Evolutionary conservation across 2,888 invertebrate species (phyloP).

Genomic region (Coecobrya sp.): DNA sequence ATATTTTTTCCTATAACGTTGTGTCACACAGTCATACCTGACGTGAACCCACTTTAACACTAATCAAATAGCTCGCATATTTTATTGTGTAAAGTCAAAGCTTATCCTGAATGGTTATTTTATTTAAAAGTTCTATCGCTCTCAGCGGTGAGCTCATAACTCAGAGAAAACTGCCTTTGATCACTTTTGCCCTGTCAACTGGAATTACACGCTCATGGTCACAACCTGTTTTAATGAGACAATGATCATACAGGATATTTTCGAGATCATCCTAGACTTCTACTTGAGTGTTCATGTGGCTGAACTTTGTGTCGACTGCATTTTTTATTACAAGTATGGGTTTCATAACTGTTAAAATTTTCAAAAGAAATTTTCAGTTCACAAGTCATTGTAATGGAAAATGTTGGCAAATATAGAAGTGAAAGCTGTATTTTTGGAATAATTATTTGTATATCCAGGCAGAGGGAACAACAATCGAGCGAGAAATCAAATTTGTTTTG

Average conservation of each 20-base stretch:
- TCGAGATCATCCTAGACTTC: not conserved
- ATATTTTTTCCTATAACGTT: too few relatives aligned
- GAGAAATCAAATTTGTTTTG: not conserved
- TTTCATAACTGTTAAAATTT: not conserved
- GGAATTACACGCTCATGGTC: slow-evolving; percentile 78
- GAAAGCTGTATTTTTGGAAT: not conserved
- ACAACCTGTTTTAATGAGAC: slow-evolving; percentile 76
- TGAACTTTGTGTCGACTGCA: not conserved
- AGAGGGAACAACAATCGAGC: not conserved
- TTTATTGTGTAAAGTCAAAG: slow-evolving; percentile 41
- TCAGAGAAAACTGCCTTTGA: slow-evolving; percentile 61
- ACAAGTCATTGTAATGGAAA: not conserved
- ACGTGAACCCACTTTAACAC: not conserved
- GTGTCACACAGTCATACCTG: too few relatives aligned
- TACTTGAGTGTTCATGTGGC: not conserved
- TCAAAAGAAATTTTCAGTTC: not conserved
- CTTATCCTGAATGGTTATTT: slow-evolving; percentile 43
- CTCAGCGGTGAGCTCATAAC: slow-evolving; percentile 72
- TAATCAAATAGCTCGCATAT: slow-evolving; percentile 4
- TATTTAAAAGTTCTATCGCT: slow-evolving; percentile 9
- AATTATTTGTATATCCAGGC: not conserved
- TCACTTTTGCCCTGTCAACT: slow-evolving; percentile 75
- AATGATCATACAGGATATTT: slow-evolving; percentile 22
- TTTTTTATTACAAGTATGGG: not conserved
- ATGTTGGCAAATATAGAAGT: not conserved